phyloP scores from a whole-genome alignment of 2,113 vertebrate species.

The Dolichallabes microphthalmus region DNA sequence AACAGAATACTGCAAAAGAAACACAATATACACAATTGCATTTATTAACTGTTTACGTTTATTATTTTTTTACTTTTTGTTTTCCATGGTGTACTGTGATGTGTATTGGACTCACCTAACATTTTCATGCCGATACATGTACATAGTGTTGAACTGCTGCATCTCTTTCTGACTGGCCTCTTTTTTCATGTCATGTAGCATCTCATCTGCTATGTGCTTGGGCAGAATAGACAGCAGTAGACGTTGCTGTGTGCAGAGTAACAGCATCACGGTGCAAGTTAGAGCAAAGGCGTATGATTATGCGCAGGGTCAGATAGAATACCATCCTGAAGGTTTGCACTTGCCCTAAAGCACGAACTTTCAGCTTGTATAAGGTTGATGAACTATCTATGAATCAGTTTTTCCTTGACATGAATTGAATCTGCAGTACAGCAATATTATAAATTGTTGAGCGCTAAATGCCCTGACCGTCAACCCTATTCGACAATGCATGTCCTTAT shows the following conservation, averaged over 20 bases:
- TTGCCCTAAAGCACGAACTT: neutral
- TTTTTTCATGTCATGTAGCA: slow-evolving; percentile 98
- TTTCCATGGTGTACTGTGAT: neutral
- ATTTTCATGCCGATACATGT: slow-evolving; percentile 95
- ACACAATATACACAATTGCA: slow-evolving; percentile 17
- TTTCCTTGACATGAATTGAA: neutral
- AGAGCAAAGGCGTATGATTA: neutral
- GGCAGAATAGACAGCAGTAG: slow-evolving; percentile 95
- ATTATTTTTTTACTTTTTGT: neutral
- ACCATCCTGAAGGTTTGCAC: neutral
- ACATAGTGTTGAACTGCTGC: slow-evolving; percentile 99
- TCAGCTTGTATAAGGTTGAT: neutral
- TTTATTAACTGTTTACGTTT: neutral
- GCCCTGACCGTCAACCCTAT: neutral
- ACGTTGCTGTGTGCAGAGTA: slow-evolving; percentile 75
- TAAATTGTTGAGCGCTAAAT: neutral
- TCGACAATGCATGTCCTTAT: too few relatives aligned
- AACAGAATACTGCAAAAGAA: slow-evolving; percentile 86
- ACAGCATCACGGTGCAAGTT: neutral
- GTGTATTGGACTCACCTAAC: slow-evolving; percentile 66
- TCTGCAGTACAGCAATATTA: neutral
- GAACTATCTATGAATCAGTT: too few relatives aligned
- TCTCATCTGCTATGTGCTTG: slow-evolving; percentile 95
- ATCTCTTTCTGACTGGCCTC: slow-evolving; percentile 93
- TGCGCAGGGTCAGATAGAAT: neutral